Conservation (phyloP, 2,888 invertebrate genomes). For the Orthosia gracilis region DNA sequence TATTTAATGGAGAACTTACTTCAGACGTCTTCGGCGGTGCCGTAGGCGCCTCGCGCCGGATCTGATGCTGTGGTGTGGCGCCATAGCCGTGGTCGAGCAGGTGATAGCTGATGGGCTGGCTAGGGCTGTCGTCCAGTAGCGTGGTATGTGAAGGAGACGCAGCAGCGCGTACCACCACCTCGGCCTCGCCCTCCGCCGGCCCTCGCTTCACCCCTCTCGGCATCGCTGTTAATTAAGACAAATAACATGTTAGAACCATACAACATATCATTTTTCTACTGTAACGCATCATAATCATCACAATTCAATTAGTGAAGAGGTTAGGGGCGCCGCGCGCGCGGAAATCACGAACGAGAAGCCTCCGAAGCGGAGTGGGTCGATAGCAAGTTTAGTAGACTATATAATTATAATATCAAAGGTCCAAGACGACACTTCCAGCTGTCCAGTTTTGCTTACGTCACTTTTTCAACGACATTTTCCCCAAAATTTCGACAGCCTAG, state of each 20-base stretch:
- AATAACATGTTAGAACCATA: constrained; percentile 66
- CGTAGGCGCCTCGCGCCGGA: constrained; percentile 90
- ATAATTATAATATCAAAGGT: constrained; percentile 76
- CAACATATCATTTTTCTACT: constrained; percentile 65
- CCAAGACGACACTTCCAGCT: constrained; percentile 77
- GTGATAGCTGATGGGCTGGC: constrained; percentile 93
- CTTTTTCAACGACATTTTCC: constrained; percentile 84
- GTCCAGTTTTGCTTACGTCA: constrained; percentile 87
- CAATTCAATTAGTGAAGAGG: constrained; percentile 90
- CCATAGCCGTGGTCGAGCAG: constrained; percentile 97
- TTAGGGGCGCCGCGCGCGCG: constrained; percentile 91
- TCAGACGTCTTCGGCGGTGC: constrained; percentile 91
- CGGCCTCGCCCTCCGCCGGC: constrained; percentile 90
- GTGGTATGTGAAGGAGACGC: constrained; percentile 90
- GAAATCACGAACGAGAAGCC: constrained; percentile 86
- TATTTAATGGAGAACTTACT: constrained; percentile 78
- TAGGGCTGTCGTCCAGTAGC: constrained; percentile 88
- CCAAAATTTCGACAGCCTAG: constrained; percentile 86
- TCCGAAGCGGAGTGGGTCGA: constrained; percentile 88
- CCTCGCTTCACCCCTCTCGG: constrained; percentile 92
- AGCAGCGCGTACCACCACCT: constrained; percentile 89
- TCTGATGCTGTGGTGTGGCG: constrained; percentile 94
- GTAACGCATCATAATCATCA: constrained; percentile 77
- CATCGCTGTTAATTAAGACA: constrained; percentile 86
- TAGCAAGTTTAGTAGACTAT: constrained; percentile 78